Evolutionary conservation across 2,888 invertebrate genomes (phyloP).

Genomic region (Notodonta dromedarius): DNA sequence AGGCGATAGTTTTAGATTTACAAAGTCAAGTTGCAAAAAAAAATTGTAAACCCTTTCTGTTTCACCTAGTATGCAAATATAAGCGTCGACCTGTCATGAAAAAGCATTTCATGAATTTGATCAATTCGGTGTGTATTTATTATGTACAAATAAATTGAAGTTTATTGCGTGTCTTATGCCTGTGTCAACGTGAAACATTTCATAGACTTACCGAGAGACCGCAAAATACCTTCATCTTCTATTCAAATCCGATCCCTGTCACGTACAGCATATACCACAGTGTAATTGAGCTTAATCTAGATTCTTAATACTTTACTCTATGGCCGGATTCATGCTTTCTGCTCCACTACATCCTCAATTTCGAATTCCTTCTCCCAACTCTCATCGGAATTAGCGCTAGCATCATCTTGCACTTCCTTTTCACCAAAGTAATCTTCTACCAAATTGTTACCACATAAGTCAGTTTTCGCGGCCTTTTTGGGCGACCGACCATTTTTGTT

Average conservation of each 20-base stretch:
- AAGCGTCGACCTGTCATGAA: too few relatives aligned
- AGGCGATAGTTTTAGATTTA: too few relatives aligned
- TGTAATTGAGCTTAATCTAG: conserved; percentile 3
- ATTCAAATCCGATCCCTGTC: background rate
- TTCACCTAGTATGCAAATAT: too few relatives aligned
- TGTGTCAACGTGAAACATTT: too few relatives aligned
- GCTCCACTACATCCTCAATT: conserved; percentile 66
- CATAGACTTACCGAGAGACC: too few relatives aligned
- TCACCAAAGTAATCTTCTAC: conserved; percentile 83
- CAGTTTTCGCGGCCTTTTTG: conserved; percentile 63
- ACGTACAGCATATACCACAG: background rate
- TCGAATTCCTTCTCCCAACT: conserved; percentile 87
- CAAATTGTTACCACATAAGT: conserved; percentile 76
- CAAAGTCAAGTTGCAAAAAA: too few relatives aligned
- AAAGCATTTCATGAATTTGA: too few relatives aligned
- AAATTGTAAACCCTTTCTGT: too few relatives aligned
- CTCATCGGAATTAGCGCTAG: conserved; percentile 81
- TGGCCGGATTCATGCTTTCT: conserved; percentile 63
- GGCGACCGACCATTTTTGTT: conserved; percentile 62
- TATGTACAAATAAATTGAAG: too few relatives aligned
- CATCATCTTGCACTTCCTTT: conserved; percentile 74
- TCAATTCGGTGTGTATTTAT: too few relatives aligned
- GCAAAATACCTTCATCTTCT: background rate
- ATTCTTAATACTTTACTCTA: conserved; percentile 26
- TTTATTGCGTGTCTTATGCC: too few relatives aligned